Base-by-base conservation (phyloP, 2,797 vertebrate genomes). In the Melanotaenia parkinsoni region DNA sequence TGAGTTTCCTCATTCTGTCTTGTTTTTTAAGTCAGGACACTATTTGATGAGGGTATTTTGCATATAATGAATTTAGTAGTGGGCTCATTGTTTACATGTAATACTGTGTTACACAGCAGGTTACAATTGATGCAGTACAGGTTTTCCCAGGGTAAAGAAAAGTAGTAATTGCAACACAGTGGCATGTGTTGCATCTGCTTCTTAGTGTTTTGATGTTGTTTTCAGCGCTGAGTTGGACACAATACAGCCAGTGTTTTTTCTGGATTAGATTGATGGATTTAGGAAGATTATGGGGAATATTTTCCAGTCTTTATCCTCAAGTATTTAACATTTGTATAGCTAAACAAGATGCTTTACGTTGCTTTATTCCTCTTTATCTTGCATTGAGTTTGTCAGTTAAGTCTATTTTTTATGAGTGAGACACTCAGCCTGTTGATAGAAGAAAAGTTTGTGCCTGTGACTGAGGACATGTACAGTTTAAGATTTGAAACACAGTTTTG, bases 261-360 rank as follows among this genome's bases (percentile, higher is more conserved):
- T 70, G 70, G 77, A 85, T 72, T 74, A 61, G 50, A 13, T 66
- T 67, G 70, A 78, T 88, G 84, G 89, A 89, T 86, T 89, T 81
- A 67, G 20, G 43, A 76, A 88, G 85, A 89, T 92, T 91, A 90
- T 54, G 7, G 26, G n/a, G 84, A 86, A 84, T 85, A 79, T 82
- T 86, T 88, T 76, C 72, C 64, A 45, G 64, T 72, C 68, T 75
- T 90, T 90, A 90, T 88, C 79, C 82, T 64, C 40, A 70, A 82
- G 76, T 60, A 80, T 80, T 80, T 81, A 86, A 74, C 43, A 35
- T 76, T 69, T 60, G 10, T 62, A 63, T 56, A 57, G 50, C 71
- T 71, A 83, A 86, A 80, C 70, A 84, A 69, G 63, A 60, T 74
- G 50, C 60, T 80, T 70, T 64, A 59, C 28, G 18, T 60, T 50